Conservation (phyloP, 2,113 vertebrate genomes). For the Sinocyclocheilus maitianheensis region DNA sequence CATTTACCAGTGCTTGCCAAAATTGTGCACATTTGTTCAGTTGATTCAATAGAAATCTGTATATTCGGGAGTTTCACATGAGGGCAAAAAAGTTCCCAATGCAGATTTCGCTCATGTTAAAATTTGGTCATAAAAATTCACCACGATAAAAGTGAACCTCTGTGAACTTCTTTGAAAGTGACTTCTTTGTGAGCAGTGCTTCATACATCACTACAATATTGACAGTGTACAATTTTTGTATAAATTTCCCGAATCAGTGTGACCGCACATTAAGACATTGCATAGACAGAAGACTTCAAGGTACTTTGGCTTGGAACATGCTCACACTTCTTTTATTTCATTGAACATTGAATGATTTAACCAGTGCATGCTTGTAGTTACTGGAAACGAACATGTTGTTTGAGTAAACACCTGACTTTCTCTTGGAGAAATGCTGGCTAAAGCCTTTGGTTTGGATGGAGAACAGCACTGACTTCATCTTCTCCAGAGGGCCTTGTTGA, state of each 20-base stretch:
- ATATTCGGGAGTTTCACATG: background rate
- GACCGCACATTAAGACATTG: background rate
- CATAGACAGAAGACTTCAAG: background rate
- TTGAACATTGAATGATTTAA: background rate
- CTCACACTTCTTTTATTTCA: background rate
- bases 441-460: constrained; percentile 9
- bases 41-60: background rate
- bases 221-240: too few species aligned
- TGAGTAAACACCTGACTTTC: constrained; percentile 18
- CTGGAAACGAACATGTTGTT: constrained; percentile 15
- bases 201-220: too few species aligned
- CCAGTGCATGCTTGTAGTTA: background rate
- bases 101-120: background rate
- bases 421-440: constrained; percentile 12
- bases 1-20: background rate
- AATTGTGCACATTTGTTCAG: background rate
- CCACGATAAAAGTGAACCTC: too few species aligned
- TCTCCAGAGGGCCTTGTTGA: background rate
- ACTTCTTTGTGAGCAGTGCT: too few species aligned
- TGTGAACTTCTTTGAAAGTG: too few species aligned
- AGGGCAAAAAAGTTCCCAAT: background rate
- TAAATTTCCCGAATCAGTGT: background rate
- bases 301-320: background rate
- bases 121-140: too few species aligned
- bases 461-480: constrained; percentile 34